These are phyloP conservation scores for Adelosebastes latens DNA, from an alignment of 2,797 vertebrate species.

Conservation along the genomic window DNA sequence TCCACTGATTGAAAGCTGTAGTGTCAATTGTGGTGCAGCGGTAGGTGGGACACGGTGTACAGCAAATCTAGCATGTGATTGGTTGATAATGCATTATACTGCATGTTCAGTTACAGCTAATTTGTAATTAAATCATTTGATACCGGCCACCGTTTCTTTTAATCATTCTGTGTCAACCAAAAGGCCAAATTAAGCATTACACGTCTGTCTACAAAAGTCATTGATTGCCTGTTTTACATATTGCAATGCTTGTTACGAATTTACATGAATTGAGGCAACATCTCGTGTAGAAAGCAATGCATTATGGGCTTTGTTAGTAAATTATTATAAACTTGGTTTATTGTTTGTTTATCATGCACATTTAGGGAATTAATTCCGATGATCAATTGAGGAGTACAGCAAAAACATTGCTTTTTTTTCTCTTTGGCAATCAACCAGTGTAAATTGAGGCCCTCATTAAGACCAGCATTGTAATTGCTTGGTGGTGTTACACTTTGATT, in stretches of 20 bases:
- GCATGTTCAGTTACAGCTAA: not conserved
- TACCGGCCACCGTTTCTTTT: not conserved
- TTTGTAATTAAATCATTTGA: not conserved
- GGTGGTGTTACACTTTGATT: slow-evolving; percentile 75
- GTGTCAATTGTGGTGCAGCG: slow-evolving; percentile 43
- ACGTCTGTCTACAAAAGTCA: slow-evolving; percentile 1
- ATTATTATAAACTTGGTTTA: slow-evolving; percentile 60
- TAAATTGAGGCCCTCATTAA: slow-evolving; percentile 76
- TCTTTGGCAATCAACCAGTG: slow-evolving; percentile 74
- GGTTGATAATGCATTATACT: slow-evolving; percentile 17
- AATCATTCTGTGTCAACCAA: slow-evolving; percentile 5
- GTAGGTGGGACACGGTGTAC: slow-evolving; percentile 22
- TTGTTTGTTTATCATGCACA: slow-evolving; percentile 70
- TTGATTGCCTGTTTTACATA: slow-evolving; percentile 27
- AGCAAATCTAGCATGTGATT: slow-evolving; percentile 9
- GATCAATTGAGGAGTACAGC: slow-evolving; percentile 60
- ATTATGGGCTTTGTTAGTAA: slow-evolving; percentile 49
- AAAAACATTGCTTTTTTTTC: slow-evolving; percentile 62
- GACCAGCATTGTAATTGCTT: slow-evolving; percentile 73
- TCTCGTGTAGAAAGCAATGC: slow-evolving; percentile 29
- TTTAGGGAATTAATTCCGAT: slow-evolving; percentile 69
- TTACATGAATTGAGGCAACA: slow-evolving; percentile 3
- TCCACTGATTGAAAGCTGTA: slow-evolving; percentile 54
- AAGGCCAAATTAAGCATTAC: slow-evolving; percentile 15
- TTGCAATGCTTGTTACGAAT: slow-evolving; percentile 11